Percentiles rank a stretch among this genome's conserved stretches.
phyloP scores from a whole-genome alignment of 2,888 invertebrate genomes.

The Lutraria lutraria region DNA sequence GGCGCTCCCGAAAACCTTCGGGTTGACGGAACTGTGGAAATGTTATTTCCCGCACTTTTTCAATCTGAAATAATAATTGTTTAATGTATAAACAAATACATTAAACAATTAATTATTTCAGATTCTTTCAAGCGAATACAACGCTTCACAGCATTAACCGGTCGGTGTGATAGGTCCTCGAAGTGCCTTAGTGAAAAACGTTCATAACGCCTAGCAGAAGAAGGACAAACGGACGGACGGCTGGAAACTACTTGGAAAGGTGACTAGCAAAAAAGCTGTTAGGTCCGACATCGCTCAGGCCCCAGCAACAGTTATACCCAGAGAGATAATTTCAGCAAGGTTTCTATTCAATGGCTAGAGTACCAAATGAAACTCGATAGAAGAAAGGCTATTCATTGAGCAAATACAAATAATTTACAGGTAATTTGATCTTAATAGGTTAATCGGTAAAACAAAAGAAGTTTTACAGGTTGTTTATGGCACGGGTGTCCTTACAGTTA shows the following conservation, averaged over 20 bases:
- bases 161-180: neutral
- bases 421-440: neutral
- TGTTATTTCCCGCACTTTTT: constrained; percentile 66
- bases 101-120: no score
- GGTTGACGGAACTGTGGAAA: constrained; percentile 59
- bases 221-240: neutral
- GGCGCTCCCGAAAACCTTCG: constrained; percentile 61
- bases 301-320: neutral
- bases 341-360: constrained; percentile 59
- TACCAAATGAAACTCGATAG: constrained; percentile 12
- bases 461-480: neutral
- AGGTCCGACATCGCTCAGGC: constrained; percentile 25
- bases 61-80: no score
- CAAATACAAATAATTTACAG: neutral
- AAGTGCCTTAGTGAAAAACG: neutral
- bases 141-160: neutral
- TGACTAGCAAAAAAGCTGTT: constrained; percentile 32
- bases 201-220: neutral
- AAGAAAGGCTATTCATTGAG: constrained; percentile 25
- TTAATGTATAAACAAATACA: no score
- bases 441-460: neutral
- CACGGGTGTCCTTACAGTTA: neutral
- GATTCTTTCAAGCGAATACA: constrained; percentile 32
- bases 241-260: constrained; percentile 26
- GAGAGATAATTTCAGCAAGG: constrained; percentile 48